Evolutionary conservation across 1,140 invertebrate species (phyloP).

Genomic region (Caerostris darwini): DNA sequence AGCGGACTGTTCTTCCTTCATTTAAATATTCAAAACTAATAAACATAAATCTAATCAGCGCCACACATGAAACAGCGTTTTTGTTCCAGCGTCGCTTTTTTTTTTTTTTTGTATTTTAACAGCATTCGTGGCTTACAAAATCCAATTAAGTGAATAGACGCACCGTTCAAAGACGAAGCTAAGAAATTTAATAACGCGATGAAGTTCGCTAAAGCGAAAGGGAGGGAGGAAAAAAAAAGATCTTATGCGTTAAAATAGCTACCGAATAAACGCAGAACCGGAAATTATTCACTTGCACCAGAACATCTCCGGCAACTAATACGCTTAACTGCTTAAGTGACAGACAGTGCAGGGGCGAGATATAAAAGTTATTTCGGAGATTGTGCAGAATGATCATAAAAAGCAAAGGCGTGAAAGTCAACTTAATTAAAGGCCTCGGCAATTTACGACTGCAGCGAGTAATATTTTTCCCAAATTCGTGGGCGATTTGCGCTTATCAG

Average conservation of each 20-base stretch:
- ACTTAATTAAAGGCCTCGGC: conserved; percentile 34
- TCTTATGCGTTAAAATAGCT: not conserved
- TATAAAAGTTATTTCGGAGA: conserved; percentile 13
- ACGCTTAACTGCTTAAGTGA: not conserved
- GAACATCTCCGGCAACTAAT: not conserved
- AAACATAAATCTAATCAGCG: not conserved
- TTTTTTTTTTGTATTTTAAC: not conserved
- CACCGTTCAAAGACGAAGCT: not conserved
- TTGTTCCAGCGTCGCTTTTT: not conserved
- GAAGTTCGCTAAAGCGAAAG: not conserved
- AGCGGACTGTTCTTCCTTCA: not conserved
- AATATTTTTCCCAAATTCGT: conserved; percentile 48
- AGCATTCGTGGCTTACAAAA: not conserved
- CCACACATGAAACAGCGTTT: not conserved
- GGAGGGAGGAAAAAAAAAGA: not conserved
- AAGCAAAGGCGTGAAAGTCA: conserved; percentile 14
- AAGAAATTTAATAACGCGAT: conserved; percentile 20
- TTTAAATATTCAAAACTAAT: not conserved
- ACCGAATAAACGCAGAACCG: not conserved
- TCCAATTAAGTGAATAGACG: not conserved
- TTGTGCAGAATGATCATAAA: conserved; percentile 40
- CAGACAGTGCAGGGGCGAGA: not conserved
- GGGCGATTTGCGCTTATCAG: conserved; percentile 37
- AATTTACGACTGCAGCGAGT: conserved; percentile 14
- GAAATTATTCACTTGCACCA: not conserved